Percentiles rank a stretch among this genome's conserved stretches.
These are phyloP conservation scores for Macrophya annulata DNA, from an alignment of 2,888 invertebrate genomes.

Conservation along the genomic window DNA sequence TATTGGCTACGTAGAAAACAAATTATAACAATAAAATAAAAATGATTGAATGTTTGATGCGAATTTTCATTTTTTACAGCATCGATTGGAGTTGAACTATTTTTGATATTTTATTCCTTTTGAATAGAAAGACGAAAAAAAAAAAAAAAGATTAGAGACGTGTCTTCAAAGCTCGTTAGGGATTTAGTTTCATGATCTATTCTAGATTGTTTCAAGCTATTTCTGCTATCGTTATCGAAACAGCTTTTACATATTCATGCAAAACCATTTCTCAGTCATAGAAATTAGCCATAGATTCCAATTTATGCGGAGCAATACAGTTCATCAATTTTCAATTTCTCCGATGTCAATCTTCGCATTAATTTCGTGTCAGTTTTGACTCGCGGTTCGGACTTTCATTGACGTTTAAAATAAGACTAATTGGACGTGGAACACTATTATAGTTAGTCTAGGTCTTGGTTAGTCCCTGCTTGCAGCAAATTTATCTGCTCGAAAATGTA, in stretches of 20 bases:
- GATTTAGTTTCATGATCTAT: neutral
- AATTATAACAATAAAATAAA: neutral
- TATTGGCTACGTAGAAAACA: neutral
- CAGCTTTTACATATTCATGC: neutral
- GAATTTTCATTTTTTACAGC: no score
- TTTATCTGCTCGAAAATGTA: neutral
- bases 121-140: no score
- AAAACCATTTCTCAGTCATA: neutral
- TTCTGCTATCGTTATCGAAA: neutral
- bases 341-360: constrained; percentile 2
- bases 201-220: neutral
- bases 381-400: neutral
- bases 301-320: neutral
- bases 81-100: no score
- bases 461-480: neutral
- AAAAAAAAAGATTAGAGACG: no score
- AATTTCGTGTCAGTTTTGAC: constrained; percentile 30
- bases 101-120: no score
- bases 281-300: neutral
- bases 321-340: neutral
- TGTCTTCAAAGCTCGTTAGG: neutral
- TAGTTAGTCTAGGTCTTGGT: neutral
- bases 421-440: constrained; percentile 25
- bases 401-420: neutral
- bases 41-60: no score